Evolutionary conservation across 2,113 vertebrate species (phyloP).

Genomic region (Malaclemys terrapin): DNA sequence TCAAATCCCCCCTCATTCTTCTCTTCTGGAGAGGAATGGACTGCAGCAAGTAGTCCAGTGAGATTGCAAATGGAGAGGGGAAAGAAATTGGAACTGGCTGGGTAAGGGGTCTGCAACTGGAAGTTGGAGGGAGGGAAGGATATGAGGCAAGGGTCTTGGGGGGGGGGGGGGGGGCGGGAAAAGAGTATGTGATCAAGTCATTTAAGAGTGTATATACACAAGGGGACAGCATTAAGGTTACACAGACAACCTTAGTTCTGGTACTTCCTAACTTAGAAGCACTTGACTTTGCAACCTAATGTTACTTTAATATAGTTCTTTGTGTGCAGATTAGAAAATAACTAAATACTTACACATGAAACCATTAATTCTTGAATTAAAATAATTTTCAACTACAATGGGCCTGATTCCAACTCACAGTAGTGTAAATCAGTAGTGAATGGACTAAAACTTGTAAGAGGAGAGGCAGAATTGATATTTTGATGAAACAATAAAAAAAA

Average conservation of each 20-base stretch:
- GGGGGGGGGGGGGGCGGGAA: neutral
- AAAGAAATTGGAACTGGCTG: neutral
- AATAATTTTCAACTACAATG: neutral
- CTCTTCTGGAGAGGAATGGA: neutral
- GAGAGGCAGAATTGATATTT: neutral
- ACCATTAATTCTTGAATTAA: neutral
- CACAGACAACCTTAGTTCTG: neutral
- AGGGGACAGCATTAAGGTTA: neutral
- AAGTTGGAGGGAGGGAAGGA: neutral
- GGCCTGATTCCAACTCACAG: neutral
- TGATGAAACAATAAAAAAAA: neutral
- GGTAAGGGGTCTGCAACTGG: neutral
- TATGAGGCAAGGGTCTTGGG: neutral
- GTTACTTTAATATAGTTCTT: neutral
- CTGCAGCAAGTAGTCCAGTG: neutral
- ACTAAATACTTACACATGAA: neutral
- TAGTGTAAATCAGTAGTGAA: neutral
- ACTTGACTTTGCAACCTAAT: neutral
- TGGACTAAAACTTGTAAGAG: neutral
- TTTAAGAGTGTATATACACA: neutral
- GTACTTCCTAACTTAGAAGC: neutral
- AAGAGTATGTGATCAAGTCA: neutral
- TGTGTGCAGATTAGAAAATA: neutral
- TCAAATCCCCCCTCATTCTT: no score
- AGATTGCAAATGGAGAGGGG: neutral